A percentile compares a stretch with the other conserved stretches of the same genome.
phyloP scores from a whole-genome alignment of 2,113 vertebrate species.

The Natator depressus region DNA sequence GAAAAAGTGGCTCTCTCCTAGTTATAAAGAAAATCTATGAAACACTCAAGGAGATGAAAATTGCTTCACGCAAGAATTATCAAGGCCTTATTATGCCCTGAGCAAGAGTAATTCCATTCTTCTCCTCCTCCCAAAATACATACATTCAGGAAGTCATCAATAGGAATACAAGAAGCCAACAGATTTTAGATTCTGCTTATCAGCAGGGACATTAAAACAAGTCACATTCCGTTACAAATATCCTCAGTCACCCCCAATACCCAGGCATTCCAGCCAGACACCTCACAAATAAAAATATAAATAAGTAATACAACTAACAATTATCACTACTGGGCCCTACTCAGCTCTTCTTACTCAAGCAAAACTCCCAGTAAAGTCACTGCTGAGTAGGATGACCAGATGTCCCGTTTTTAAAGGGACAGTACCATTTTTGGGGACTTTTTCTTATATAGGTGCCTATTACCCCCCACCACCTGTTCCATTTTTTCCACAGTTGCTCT shows the following conservation, averaged over 20 bases:
- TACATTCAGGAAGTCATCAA: not conserved
- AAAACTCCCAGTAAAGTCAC: not conserved
- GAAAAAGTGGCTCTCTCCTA: constrained; percentile 56
- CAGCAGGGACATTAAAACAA: not conserved
- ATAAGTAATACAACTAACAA: not conserved
- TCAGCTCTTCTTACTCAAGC: not conserved
- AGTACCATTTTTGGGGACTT: no score
- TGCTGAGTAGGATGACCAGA: not conserved
- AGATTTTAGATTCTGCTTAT: not conserved
- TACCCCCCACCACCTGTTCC: no score
- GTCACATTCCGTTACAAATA: not conserved
- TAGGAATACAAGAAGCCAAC: not conserved
- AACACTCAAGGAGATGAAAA: constrained; percentile 68
- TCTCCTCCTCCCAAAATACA: constrained; percentile 10
- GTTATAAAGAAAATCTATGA: constrained; percentile 61
- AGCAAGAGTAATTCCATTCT: constrained; percentile 46
- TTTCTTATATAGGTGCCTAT: no score
- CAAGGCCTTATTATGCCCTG: constrained; percentile 39
- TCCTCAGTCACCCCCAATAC: not conserved
- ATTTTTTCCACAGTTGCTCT: no score
- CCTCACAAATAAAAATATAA: not conserved
- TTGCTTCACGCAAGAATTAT: constrained; percentile 67
- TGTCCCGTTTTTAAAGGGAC: no score
- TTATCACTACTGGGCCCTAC: not conserved
- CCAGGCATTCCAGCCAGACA: not conserved